Evolutionary conservation across 2,888 invertebrate genomes (phyloP), one percentile per base, ranked within the genome.

Genomic region (Lasioglossum morio): DNA sequence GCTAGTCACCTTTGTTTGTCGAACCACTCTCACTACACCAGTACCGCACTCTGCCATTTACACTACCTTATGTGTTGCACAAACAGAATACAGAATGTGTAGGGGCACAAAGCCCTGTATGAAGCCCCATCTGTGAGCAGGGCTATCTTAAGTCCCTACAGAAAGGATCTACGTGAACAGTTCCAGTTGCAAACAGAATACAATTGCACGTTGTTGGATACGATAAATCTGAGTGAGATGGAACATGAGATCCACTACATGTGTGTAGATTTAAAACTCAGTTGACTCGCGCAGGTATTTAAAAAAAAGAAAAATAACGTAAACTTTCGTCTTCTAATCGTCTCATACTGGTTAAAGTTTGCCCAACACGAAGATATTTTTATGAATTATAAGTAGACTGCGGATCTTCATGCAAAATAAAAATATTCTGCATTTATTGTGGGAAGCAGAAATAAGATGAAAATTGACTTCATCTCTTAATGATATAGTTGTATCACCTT

Each of bases 31-130:
- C 19, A 4, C 19, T 23, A 10, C 23, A 8, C 1, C 19, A 10
- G 34, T 37, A 19, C 30, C 19, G 16, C 23, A 66, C 23, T 66
- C 66, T 34, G 19, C 34, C 66, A 66, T 37, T 37, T 66, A 66
- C 34, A 23, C 19, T 37, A 23, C 19, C 30, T 34, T 8, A 66
- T 37, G 34, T 66, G 10, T 66, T 10, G 66, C 10, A 8, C 34
- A 66, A 66, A 66, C 66, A 66, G 66, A 34, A 66, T 66, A 66
- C 66, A 23, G 34, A 23, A 66, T 34, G 23, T 37, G 66, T 19
- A 34, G 66, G 66, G 19, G 23, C 34, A 66, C 66, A 23, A 66
- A 66, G 34, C 66, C 37, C 16, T 10, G 66, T 10, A 66, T 10
- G 66, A 66, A 66, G 34, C 34, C 66, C 66, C 34, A 66, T 19